Conservation (phyloP, 2,797 vertebrate species). For the Busarellus nigricollis region DNA sequence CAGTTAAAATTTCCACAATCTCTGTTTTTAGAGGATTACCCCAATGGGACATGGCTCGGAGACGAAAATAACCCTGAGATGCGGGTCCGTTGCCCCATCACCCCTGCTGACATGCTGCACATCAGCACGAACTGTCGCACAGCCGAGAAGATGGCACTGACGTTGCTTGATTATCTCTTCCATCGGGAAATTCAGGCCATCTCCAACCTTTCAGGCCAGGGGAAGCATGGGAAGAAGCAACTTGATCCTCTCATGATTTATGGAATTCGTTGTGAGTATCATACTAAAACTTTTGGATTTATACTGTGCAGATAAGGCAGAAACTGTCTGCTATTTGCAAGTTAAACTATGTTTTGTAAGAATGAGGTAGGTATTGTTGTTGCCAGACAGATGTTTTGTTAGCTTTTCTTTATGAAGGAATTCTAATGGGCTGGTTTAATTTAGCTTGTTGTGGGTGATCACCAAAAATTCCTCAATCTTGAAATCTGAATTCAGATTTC, state of each 20-base stretch:
- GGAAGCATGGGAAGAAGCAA: conserved; percentile 98
- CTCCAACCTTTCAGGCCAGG: conserved; percentile 97
- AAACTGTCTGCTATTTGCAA: not conserved
- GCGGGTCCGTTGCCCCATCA: conserved; percentile 92
- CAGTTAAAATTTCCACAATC: not conserved
- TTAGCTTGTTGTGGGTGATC: not conserved
- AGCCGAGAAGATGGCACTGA: conserved; percentile 97
- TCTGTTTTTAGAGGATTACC: conserved; percentile 87
- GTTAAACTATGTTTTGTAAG: not conserved
- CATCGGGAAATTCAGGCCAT: conserved; percentile 97
- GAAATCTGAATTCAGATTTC: not conserved
- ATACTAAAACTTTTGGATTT: not conserved
- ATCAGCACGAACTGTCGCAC: conserved; percentile 97
- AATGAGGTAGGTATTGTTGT: not conserved
- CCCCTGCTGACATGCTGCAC: conserved; percentile 93
- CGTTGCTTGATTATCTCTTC: conserved; percentile 94
- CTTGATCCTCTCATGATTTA: conserved; percentile 98
- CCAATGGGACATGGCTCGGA: conserved; percentile 93
- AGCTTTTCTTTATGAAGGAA: not conserved
- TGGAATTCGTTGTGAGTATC: conserved; percentile 93
- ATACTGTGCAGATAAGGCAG: not conserved
- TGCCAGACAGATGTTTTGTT: not conserved
- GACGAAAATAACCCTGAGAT: conserved; percentile 96
- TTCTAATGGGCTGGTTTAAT: not conserved
- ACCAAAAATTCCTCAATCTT: not conserved